A percentile compares a stretch with the other conserved stretches of the same genome.
Evolutionary conservation across 2,113 vertebrate species (phyloP).

Genomic region (Orycteropus afer): DNA sequence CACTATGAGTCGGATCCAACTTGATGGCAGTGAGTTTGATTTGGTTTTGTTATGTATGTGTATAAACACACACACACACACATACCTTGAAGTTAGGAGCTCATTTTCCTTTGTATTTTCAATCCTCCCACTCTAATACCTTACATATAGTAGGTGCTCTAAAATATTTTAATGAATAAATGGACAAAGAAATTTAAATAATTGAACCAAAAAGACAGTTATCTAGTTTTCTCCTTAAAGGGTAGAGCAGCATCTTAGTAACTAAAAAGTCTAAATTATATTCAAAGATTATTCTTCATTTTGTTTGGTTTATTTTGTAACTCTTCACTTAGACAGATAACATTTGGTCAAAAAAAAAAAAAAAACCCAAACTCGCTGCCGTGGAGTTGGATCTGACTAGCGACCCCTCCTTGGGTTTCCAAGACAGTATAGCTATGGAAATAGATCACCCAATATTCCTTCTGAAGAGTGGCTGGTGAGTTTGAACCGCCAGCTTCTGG

Average conservation of each 20-base stretch:
- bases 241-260: background rate
- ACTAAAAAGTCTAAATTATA: background rate
- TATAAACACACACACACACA: background rate
- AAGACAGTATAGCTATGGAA: no score
- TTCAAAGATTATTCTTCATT: slow-evolving; percentile 31
- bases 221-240: slow-evolving; percentile 2
- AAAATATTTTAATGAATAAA: background rate
- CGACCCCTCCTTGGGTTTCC: no score
- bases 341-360: background rate
- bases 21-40: no score
- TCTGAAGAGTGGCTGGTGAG: no score
- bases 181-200: slow-evolving; percentile 27
- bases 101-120: slow-evolving; percentile 19
- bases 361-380: no score
- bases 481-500: no score
- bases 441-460: no score
- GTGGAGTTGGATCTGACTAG: no score
- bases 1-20: no score
- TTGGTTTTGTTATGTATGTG: no score
- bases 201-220: background rate
- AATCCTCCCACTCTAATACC: background rate
- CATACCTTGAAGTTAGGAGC: background rate
- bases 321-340: background rate
- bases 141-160: no score
- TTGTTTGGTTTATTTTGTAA: slow-evolving; percentile 28